These are phyloP conservation scores for Notamacropus eugenii DNA, from an alignment of 2,797 vertebrate genomes.

Conservation along the genomic window DNA sequence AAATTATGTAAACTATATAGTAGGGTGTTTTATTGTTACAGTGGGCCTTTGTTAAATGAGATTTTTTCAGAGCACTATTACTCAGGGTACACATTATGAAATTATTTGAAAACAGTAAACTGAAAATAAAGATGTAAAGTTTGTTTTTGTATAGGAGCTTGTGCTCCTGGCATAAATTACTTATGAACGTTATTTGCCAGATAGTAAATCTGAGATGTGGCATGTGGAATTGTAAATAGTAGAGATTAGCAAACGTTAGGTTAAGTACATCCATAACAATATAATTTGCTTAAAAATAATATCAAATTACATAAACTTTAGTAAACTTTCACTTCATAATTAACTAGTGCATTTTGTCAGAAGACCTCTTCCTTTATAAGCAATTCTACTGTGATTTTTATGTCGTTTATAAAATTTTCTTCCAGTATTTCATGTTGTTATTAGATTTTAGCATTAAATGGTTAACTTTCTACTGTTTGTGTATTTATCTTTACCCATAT, in stretches of 20 bases:
- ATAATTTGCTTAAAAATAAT: constrained; percentile 28
- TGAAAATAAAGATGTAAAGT: background rate
- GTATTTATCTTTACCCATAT: constrained; percentile 9
- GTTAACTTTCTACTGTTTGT: background rate
- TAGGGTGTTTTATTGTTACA: background rate
- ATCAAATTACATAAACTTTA: constrained; percentile 10
- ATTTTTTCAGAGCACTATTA: background rate
- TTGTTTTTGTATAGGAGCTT: background rate
- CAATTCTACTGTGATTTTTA: background rate
- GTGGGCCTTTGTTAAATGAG: background rate
- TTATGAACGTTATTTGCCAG: background rate
- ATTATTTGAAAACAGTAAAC: constrained; percentile 14
- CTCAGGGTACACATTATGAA: background rate
- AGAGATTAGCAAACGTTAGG: background rate
- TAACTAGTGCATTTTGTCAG: background rate
- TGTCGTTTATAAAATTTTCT: background rate
- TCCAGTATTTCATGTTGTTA: background rate
- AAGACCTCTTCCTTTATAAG: background rate
- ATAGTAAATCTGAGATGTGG: background rate
- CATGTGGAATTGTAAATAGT: background rate
- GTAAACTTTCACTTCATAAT: background rate
- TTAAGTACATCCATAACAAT: background rate
- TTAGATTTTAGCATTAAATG: background rate
- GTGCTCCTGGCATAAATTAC: background rate
- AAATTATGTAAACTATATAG: background rate